Evolutionary conservation across 2,113 vertebrate genomes (phyloP).

Genomic region (Scartelaos histophorus): DNA sequence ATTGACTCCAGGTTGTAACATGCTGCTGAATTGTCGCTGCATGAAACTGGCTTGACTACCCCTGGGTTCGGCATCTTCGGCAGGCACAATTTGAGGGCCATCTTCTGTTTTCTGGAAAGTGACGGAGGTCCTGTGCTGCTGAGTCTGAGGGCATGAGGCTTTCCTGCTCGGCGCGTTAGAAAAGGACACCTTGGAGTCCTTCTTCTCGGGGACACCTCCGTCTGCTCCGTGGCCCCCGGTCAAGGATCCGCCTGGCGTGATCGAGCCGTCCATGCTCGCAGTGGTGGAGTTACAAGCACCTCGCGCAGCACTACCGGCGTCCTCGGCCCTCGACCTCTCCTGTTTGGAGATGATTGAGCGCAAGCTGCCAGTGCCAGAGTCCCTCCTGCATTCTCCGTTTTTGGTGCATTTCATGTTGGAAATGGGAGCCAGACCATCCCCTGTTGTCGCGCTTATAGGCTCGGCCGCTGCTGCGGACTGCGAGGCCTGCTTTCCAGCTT

Average conservation of each 20-base stretch:
- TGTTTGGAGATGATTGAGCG: slow-evolving; percentile 79
- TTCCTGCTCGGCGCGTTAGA: slow-evolving; percentile 83
- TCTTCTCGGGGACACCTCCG: slow-evolving; percentile 77
- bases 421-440: slow-evolving; percentile 70
- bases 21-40: slow-evolving; percentile 94
- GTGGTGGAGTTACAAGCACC: slow-evolving; percentile 74
- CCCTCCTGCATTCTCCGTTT: slow-evolving; percentile 83
- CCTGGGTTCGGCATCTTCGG: slow-evolving; percentile 78
- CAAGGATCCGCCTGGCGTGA: slow-evolving; percentile 70
- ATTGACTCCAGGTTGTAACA: slow-evolving; percentile 97
- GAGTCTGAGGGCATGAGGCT: slow-evolving; percentile 79
- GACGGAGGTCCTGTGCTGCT: slow-evolving; percentile 80
- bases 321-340: slow-evolving; percentile 74
- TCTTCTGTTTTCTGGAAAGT: slow-evolving; percentile 81
- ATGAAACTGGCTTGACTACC: slow-evolving; percentile 91
- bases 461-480: slow-evolving; percentile 59
- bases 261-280: slow-evolving; percentile 77
- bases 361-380: slow-evolving; percentile 78
- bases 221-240: slow-evolving; percentile 69
- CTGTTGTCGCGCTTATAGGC: slow-evolving; percentile 61
- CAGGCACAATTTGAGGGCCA: slow-evolving; percentile 80
- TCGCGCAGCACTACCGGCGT: slow-evolving; percentile 67
- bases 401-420: slow-evolving; percentile 83
- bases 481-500: slow-evolving; percentile 64
- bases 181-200: slow-evolving; percentile 85